A percentile compares a stretch with the other conserved stretches of the same genome.
Conservation (phyloP, 2,113 vertebrate genomes). For the Colistium nudipinnis region DNA sequence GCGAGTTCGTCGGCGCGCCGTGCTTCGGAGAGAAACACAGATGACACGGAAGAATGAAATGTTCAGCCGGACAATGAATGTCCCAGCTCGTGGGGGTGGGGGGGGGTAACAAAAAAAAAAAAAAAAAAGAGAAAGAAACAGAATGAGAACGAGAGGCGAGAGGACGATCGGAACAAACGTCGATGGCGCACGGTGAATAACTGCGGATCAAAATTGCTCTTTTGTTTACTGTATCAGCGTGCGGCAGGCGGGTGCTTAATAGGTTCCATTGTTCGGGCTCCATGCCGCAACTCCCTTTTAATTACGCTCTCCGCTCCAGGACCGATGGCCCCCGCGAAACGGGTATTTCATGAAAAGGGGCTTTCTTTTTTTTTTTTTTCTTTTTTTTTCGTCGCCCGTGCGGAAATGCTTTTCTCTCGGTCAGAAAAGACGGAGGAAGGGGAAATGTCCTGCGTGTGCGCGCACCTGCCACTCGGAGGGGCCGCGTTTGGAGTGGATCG, state of each 20-base stretch:
- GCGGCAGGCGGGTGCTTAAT: constrained; percentile 60
- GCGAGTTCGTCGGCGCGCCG: not conserved
- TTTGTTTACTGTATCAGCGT: constrained; percentile 66
- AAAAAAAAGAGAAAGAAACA: not conserved
- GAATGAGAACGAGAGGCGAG: constrained; percentile 13
- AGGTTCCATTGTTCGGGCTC: constrained; percentile 62
- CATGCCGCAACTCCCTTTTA: constrained; percentile 63
- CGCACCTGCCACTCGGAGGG: too few species aligned
- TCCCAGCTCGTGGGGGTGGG: constrained; percentile 1
- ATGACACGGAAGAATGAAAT: constrained; percentile 29
- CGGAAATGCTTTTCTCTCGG: constrained; percentile 32
- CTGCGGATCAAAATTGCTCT: constrained; percentile 42
- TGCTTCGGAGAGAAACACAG: not conserved
- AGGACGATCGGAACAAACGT: constrained; percentile 26
- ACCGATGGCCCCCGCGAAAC: constrained; percentile 50
- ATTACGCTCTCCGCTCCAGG: constrained; percentile 62
- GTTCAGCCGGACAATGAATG: constrained; percentile 26
- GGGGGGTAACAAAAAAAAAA: too few species aligned
- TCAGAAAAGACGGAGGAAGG: constrained; percentile 21
- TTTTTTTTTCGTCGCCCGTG: constrained; percentile 28
- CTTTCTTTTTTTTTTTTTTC: too few species aligned
- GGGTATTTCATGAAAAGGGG: constrained; percentile 53
- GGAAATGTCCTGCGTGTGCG: constrained; percentile 6
- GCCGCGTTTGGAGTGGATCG: too few species aligned
- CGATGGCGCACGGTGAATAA: constrained; percentile 24